Evolutionary conservation across 2,888 invertebrate genomes (phyloP), one percentile per base, ranked within the genome.

Genomic region (Pheosia tremula): DNA sequence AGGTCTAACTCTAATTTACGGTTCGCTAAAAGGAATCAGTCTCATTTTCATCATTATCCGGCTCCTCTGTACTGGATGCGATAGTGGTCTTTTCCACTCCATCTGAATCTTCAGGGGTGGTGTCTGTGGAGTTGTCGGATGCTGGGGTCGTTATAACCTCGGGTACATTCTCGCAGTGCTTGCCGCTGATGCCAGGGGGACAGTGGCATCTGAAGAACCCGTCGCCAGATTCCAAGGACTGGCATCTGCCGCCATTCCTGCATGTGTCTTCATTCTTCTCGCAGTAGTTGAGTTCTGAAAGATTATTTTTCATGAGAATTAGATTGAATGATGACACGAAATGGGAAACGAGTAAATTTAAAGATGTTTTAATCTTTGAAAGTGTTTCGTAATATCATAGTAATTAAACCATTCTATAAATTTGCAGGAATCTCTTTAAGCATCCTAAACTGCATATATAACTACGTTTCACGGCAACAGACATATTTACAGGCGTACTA

Each of bases 241-340:
- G 94, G 84, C 98, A 98, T 77, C 96, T 96, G 0, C 97, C 97
- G 4, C 95, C 96, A 84, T 98, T 98, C 84, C 95, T 95, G 81
- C 98, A 98, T 0, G 95, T 95, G 58, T 93, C 94, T 0, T 95
- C 94, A 82, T 98, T 96, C 65, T 96, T 96, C 62, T 97, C 96
- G 91, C 98, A 98, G 90, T 96, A 97, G 77, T 96, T 97, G 60
- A 77, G 71, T 69, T 77, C 77, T 77, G 67, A 13, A 52, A 61
- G 39, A 5, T 38, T 24, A 10, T 57, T 37, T 55, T 24, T 43
- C 6, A 56, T 56, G 10, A 10, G 0, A 36, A 52, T 47, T 1
- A 52, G 52, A 52, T 52, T 6, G 52, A 4, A 24, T 10, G 10
- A 9, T 49, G 49, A n/a, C 13, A n/a, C 1, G 49, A n/a, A 7